These are phyloP conservation scores for Malurus melanocephalus DNA, from an alignment of 2,113 vertebrate species.

Conservation along the genomic window DNA sequence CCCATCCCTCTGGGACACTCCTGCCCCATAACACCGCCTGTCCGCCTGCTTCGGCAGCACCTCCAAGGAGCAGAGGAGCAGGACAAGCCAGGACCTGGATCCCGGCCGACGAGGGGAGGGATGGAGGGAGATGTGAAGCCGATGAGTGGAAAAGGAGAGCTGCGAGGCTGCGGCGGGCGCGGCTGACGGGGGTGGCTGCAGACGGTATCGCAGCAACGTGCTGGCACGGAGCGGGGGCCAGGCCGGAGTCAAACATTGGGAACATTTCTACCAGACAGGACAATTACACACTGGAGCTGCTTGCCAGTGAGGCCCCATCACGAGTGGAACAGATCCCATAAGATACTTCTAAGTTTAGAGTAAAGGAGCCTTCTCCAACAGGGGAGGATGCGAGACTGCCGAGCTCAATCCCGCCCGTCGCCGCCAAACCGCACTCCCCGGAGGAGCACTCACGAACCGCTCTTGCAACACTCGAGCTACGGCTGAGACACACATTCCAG, in stretches of 20 bases:
- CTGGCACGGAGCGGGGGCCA: constrained; percentile 24
- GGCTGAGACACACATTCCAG: constrained; percentile 59
- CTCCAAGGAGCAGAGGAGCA: background rate
- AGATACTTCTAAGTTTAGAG: constrained; percentile 65
- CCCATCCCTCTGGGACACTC: background rate
- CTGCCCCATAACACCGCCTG: accelerated
- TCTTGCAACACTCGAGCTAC: constrained; percentile 57
- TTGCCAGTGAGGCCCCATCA: constrained; percentile 60
- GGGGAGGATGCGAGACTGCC: constrained; percentile 22
- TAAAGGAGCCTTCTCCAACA: constrained; percentile 41
- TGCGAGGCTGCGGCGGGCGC: background rate
- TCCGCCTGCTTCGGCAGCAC: background rate
- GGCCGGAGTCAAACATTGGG: constrained; percentile 53
- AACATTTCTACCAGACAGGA: constrained; percentile 61
- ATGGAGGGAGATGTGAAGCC: background rate
- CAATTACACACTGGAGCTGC: constrained; percentile 42
- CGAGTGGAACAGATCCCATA: constrained; percentile 55
- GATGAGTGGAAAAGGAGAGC: background rate
- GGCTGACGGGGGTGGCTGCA: constrained; percentile 9
- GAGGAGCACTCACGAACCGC: constrained; percentile 25
- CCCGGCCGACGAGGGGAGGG: accelerated
- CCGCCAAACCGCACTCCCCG: constrained; percentile 46
- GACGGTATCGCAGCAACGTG: constrained; percentile 7
- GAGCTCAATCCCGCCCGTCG: background rate
- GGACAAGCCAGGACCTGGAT: background rate